Conservation (phyloP, 2,113 vertebrate genomes). For the Alethe castanea region DNA sequence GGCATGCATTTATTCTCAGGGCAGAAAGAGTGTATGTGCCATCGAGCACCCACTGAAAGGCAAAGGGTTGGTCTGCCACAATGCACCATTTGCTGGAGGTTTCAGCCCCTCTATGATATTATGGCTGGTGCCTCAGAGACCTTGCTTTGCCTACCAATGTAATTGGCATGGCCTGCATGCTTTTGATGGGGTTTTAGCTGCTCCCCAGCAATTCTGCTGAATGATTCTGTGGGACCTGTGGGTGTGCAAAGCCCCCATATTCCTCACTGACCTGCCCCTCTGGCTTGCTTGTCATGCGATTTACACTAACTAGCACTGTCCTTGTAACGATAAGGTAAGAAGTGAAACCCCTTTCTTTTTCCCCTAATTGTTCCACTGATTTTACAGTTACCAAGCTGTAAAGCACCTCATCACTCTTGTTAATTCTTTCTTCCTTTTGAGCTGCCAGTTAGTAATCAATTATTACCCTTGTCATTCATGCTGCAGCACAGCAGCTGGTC, state of each 20-base stretch:
- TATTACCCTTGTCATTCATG: slow-evolving; percentile 86
- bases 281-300: slow-evolving; percentile 8
- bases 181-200: slow-evolving; percentile 8
- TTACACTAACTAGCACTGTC: slow-evolving; percentile 50
- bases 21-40: background rate
- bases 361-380: slow-evolving; percentile 50
- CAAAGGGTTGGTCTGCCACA: slow-evolving; percentile 36
- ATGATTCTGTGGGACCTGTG: background rate
- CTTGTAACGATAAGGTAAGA: slow-evolving; percentile 55
- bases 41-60: slow-evolving; percentile 15
- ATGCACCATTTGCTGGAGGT: slow-evolving; percentile 12
- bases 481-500: slow-evolving; percentile 84
- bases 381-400: slow-evolving; percentile 73
- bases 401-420: slow-evolving; percentile 58
- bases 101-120: slow-evolving; percentile 52
- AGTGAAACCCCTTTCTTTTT: slow-evolving; percentile 52
- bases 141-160: slow-evolving; percentile 16
- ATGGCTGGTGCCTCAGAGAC: slow-evolving; percentile 17
- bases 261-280: background rate
- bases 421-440: slow-evolving; percentile 78
- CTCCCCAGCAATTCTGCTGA: background rate
- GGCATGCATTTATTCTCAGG: slow-evolving; percentile 2
- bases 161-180: slow-evolving; percentile 14
- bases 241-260: background rate
- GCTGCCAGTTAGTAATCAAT: slow-evolving; percentile 84